Conservation (phyloP, 2,113 vertebrate species). For the Sander lucioperca region DNA sequence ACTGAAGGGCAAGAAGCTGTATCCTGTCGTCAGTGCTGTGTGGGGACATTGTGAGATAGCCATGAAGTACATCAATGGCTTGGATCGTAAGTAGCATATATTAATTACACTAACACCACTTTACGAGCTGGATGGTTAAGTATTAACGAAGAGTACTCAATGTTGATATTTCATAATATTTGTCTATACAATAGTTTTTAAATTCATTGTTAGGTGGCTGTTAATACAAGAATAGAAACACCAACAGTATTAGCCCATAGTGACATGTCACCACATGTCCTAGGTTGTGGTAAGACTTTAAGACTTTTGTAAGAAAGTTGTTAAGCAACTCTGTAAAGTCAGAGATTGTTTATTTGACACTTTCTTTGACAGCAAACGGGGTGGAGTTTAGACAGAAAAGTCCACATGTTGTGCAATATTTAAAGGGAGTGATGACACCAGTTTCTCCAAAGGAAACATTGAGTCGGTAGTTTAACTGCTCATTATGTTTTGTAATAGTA, state of each 20-base stretch:
- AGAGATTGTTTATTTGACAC: conserved; percentile 3
- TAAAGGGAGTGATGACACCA: neutral
- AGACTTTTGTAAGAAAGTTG: too few species aligned
- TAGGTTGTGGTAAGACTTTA: neutral
- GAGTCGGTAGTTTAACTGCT: neutral
- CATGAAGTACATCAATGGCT: conserved; percentile 97
- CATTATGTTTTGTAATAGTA: neutral
- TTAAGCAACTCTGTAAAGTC: conserved; percentile 35
- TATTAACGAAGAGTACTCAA: neutral
- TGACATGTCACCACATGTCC: neutral
- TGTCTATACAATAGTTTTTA: neutral
- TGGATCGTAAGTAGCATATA: conserved; percentile 91
- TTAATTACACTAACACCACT: conserved; percentile 3
- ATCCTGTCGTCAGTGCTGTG: conserved; percentile 96
- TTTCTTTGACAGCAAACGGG: neutral
- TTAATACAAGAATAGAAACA: conserved; percentile 8
- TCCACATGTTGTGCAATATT: neutral
- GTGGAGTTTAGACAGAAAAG: conserved; percentile 25
- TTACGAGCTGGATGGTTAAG: neutral
- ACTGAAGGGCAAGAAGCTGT: conserved; percentile 96
- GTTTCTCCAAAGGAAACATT: neutral
- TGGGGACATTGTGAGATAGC: conserved; percentile 99
- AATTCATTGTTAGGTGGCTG: neutral
- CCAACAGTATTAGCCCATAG: neutral
- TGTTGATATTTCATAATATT: neutral